Evolutionary conservation across 2,113 vertebrate genomes (phyloP).

Genomic region (Typhlomys cinereus): DNA sequence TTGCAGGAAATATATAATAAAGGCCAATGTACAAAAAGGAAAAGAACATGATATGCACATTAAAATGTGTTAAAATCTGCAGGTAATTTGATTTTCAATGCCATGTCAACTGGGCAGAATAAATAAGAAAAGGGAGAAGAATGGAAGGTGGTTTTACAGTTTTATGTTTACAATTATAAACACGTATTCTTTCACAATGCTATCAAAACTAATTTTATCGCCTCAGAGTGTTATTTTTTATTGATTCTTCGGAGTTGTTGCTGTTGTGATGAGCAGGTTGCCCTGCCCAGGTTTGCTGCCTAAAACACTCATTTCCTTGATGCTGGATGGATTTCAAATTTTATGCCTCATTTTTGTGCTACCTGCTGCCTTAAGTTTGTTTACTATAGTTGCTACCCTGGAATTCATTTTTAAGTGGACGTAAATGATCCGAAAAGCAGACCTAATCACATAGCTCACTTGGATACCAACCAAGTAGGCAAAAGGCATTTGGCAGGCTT

Average conservation of each 20-base stretch:
- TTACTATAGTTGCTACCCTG: neutral
- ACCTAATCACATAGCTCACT: neutral
- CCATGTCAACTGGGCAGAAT: neutral
- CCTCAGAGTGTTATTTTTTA: neutral
- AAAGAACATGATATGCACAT: neutral
- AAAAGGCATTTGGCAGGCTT: neutral
- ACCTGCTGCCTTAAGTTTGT: neutral
- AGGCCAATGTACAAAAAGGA: neutral
- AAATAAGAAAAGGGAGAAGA: neutral
- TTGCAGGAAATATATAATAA: neutral
- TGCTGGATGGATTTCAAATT: neutral
- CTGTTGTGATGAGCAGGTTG: neutral
- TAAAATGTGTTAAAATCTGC: neutral
- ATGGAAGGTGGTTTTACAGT: neutral
- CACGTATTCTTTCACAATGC: slow-evolving; percentile 2
- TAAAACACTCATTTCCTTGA: neutral
- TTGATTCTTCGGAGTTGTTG: too few species aligned
- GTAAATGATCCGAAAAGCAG: neutral
- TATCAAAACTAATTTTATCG: neutral
- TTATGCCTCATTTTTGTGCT: neutral
- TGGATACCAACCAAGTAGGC: too few species aligned
- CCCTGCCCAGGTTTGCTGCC: too few species aligned
- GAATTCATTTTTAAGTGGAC: neutral
- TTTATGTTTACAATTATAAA: neutral
- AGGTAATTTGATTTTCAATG: neutral